Percentiles rank a stretch among this genome's conserved stretches.
Conservation (phyloP, 2,113 vertebrate species). For the Tupaia chinensis region DNA sequence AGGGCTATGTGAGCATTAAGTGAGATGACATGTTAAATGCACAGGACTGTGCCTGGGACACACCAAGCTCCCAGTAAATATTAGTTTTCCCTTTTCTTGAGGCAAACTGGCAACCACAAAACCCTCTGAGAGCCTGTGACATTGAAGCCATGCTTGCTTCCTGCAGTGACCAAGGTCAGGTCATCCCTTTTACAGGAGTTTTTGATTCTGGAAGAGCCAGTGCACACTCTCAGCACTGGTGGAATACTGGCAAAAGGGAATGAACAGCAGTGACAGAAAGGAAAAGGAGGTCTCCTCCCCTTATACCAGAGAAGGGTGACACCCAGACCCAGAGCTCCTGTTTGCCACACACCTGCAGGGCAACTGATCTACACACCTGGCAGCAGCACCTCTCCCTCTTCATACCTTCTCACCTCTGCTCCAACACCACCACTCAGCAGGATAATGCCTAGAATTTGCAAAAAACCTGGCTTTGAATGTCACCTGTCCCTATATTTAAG, state of each 20-base stretch:
- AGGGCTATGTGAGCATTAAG: not conserved
- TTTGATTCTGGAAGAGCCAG: not conserved
- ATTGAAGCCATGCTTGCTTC: not conserved
- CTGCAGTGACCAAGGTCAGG: not conserved
- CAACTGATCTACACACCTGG: too few relatives aligned
- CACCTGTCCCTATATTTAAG: not conserved
- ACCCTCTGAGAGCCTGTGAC: not conserved
- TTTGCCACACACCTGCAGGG: not conserved
- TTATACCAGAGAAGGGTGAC: not conserved
- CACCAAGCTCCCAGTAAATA: not conserved
- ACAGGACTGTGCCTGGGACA: not conserved
- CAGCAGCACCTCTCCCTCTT: not conserved
- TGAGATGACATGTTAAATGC: not conserved
- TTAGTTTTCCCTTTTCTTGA: conserved; percentile 5
- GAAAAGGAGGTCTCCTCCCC: not conserved
- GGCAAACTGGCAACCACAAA: conserved; percentile 12
- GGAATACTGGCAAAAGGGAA: not conserved
- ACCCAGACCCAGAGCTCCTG: not conserved
- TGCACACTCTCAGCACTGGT: not conserved
- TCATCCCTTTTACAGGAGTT: not conserved
- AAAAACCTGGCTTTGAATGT: not conserved
- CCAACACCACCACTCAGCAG: not conserved
- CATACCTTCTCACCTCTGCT: not conserved
- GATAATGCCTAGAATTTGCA: not conserved
- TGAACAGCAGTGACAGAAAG: not conserved